Conservation (phyloP, 2,888 invertebrate genomes). For the Nephrocerus scutellatus region DNA sequence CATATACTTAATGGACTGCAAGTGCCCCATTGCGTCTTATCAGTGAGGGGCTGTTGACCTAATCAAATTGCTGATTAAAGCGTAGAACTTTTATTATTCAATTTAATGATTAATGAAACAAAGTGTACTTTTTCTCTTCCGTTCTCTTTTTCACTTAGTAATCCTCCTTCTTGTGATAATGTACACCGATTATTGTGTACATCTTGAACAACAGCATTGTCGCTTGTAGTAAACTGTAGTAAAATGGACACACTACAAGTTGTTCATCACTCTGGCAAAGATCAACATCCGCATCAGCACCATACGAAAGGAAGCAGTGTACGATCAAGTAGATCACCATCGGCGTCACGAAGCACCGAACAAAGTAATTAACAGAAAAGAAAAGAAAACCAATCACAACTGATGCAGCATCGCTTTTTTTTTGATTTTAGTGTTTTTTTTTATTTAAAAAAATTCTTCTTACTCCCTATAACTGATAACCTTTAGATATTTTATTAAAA, state of each 20-base stretch:
- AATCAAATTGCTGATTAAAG: too few species aligned
- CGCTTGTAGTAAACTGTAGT: background rate
- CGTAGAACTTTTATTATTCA: too few species aligned
- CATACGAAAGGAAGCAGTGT: constrained; percentile 25
- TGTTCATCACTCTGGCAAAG: constrained; percentile 21
- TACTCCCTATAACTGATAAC: too few species aligned
- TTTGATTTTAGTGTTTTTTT: background rate
- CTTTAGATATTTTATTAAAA: background rate
- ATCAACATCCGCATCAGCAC: constrained; percentile 29
- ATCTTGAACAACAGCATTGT: constrained; percentile 11
- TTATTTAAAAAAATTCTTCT: constrained; percentile 2
- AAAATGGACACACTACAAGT: constrained; percentile 31
- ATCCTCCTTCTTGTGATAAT: too few species aligned
- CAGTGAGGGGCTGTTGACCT: too few species aligned
- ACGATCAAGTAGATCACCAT: constrained; percentile 43
- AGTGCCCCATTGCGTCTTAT: too few species aligned
- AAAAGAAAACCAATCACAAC: constrained; percentile 1
- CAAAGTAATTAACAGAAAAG: constrained; percentile 36
- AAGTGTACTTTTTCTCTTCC: too few species aligned
- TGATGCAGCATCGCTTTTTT: background rate
- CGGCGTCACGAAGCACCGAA: constrained; percentile 38
- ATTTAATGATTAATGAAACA: too few species aligned
- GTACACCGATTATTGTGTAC: too few species aligned
- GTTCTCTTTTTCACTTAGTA: too few species aligned
- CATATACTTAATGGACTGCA: too few species aligned